A percentile compares a stretch with the other conserved stretches of the same genome.
These are phyloP conservation scores for Trichonephila clavata DNA, from an alignment of 1,140 invertebrate species.

Conservation along the genomic window DNA sequence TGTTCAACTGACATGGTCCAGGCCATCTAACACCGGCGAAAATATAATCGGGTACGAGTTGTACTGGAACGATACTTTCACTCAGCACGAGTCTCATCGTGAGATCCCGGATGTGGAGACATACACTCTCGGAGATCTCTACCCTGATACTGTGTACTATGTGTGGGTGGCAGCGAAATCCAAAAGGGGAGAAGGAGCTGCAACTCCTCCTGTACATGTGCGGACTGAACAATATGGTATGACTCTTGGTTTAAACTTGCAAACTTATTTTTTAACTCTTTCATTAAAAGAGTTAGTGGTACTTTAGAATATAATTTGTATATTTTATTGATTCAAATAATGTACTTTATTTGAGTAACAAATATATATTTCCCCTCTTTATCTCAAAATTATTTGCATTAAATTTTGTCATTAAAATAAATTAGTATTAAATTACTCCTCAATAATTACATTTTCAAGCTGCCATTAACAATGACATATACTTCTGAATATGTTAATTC, in stretches of 20 bases:
- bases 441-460: too few species aligned
- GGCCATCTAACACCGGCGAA: constrained; percentile 93
- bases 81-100: constrained; percentile 86
- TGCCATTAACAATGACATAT: too few species aligned
- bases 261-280: too few species aligned
- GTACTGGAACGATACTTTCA: constrained; percentile 98
- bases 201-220: constrained; percentile 95
- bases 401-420: too few species aligned
- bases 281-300: too few species aligned
- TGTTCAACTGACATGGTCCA: constrained; percentile 93
- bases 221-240: constrained; percentile 98
- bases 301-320: too few species aligned
- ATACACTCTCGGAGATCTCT: constrained; percentile 92
- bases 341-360: too few species aligned
- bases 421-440: too few species aligned
- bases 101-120: constrained; percentile 90
- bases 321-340: too few species aligned
- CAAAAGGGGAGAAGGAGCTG: constrained; percentile 94
- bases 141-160: constrained; percentile 97
- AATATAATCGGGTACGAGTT: constrained; percentile 97
- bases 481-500: too few species aligned
- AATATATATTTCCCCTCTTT: too few species aligned
- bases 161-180: constrained; percentile 97
- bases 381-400: too few species aligned
- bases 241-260: constrained; percentile 79